Percentiles rank a stretch among this genome's conserved stretches.
These are phyloP conservation scores for Pimpla rufipes DNA, from an alignment of 2,888 invertebrate species.

Conservation along the genomic window DNA sequence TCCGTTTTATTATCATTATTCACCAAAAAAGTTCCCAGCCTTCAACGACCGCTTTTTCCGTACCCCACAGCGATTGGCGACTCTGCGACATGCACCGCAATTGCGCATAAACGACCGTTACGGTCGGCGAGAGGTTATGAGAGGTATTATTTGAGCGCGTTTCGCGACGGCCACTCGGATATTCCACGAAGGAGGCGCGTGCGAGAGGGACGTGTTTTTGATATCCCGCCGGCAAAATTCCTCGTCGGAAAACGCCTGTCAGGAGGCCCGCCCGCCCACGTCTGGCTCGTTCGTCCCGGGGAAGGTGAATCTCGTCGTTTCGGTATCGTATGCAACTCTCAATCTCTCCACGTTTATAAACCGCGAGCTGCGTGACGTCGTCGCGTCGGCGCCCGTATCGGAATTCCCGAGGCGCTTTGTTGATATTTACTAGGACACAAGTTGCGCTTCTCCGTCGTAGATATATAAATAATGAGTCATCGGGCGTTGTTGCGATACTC, in stretches of 20 bases:
- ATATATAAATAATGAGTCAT: background rate
- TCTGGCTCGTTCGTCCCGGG: slow-evolving; percentile 21
- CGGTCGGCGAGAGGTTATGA: slow-evolving; percentile 10
- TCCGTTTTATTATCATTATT: too few species aligned
- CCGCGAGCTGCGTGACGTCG: too few species aligned
- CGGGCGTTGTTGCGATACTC: background rate
- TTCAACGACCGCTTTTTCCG: background rate
- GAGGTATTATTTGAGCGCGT: background rate
- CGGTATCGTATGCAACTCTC: slow-evolving; percentile 39
- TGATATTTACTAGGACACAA: background rate
- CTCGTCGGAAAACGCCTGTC: background rate
- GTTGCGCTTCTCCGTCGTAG: slow-evolving; percentile 3
- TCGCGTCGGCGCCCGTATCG: background rate
- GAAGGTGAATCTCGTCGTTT: slow-evolving; percentile 35
- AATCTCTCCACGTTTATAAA: background rate
- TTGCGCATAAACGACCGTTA: slow-evolving; percentile 28
- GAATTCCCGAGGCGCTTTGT: background rate
- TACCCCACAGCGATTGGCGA: background rate
- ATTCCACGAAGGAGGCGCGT: background rate
- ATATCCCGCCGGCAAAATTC: background rate
- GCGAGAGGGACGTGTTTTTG: background rate
- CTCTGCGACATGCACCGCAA: background rate
- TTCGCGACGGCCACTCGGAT: background rate
- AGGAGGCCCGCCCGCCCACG: slow-evolving; percentile 17
- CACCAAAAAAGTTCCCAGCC: too few species aligned